Conservation (phyloP, 2,113 vertebrate species). For the Nothoprocta pentlandii region DNA sequence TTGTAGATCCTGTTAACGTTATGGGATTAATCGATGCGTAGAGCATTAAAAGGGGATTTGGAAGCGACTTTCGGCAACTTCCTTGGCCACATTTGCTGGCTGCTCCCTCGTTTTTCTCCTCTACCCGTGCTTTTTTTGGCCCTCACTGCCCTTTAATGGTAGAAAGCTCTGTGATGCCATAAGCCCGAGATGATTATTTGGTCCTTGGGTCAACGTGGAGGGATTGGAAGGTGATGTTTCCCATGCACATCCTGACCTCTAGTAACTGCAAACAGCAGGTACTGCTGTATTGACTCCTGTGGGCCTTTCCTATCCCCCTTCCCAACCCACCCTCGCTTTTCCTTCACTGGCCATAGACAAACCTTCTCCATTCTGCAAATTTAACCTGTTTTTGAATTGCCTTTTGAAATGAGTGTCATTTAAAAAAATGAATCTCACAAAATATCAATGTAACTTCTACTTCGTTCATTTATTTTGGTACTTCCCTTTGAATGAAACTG, state of each 20-base stretch:
- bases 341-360: background rate
- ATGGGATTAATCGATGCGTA: background rate
- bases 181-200: background rate
- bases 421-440: background rate
- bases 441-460: background rate
- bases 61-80: background rate
- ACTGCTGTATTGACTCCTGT: background rate
- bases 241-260: background rate
- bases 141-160: background rate
- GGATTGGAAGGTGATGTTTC: background rate
- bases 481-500: background rate
- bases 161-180: background rate
- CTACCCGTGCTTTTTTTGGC: background rate
- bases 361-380: background rate
- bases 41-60: background rate
- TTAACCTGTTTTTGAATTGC: background rate
- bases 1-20: fast-evolving
- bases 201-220: background rate
- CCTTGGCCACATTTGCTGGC: background rate
- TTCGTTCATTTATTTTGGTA: background rate
- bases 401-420: background rate
- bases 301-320: background rate
- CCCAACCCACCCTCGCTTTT: background rate
- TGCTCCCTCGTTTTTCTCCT: background rate
- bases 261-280: background rate